Evolutionary conservation across 2,888 invertebrate genomes (phyloP).

Genomic region (Megalurothrips usitatus): DNA sequence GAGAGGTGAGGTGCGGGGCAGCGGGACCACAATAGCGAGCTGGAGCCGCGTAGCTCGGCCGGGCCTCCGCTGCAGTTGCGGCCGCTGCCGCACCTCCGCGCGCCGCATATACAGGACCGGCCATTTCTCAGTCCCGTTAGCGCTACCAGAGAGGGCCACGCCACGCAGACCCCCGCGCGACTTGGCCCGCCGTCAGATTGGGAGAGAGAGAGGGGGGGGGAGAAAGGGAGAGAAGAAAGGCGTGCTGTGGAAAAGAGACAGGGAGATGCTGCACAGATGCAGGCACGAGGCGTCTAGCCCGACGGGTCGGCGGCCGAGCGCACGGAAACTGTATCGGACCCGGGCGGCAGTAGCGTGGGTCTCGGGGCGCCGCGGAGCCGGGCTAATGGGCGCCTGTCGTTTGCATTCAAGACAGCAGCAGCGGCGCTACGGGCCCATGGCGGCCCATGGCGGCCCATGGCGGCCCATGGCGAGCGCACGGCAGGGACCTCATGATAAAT

Average conservation of each 20-base stretch:
- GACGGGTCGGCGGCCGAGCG: neutral
- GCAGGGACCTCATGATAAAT: slow-evolving; percentile 12
- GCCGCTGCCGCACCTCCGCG: too few species aligned
- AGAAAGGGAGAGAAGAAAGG: neutral
- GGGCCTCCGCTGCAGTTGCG: neutral
- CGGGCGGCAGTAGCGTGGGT: too few species aligned
- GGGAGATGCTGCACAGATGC: neutral
- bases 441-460: too few species aligned
- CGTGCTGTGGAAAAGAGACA: neutral
- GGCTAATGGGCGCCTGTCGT: slow-evolving; percentile 14
- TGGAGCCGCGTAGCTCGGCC: neutral
- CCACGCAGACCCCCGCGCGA: neutral
- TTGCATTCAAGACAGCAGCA: slow-evolving; percentile 19
- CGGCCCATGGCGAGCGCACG: too few species aligned
- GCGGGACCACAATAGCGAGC: neutral
- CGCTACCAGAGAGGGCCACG: neutral
- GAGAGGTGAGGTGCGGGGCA: neutral
- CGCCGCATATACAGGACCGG: neutral
- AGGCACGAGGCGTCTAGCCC: too few species aligned
- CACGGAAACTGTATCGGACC: too few species aligned
- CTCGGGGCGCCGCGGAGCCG: neutral
- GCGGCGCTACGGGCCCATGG: too few species aligned
- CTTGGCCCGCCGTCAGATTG: neutral
- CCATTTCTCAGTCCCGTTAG: slow-evolving; percentile 26
- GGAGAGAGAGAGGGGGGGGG: neutral